These are phyloP conservation scores for Andrena bicolor DNA, from an alignment of 2,888 invertebrate genomes.

Conservation along the genomic window DNA sequence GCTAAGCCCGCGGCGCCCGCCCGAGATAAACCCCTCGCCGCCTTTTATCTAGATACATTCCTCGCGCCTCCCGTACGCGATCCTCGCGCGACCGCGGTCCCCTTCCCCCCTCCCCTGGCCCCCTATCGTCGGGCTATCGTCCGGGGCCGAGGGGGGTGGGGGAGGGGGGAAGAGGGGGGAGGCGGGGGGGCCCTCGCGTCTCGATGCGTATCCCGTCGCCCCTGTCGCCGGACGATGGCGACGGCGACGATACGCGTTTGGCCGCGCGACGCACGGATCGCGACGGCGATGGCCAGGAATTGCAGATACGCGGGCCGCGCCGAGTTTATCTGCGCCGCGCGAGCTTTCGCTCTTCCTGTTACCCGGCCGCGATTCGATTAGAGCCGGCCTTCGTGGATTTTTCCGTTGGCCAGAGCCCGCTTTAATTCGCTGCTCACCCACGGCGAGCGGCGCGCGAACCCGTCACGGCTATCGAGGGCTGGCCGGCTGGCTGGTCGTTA, in stretches of 20 bases:
- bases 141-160: slow-evolving; percentile 28
- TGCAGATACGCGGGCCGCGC: slow-evolving; percentile 48
- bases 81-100: slow-evolving; percentile 49
- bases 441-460: neutral
- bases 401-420: slow-evolving; percentile 42
- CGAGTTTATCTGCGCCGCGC: slow-evolving; percentile 59
- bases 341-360: slow-evolving; percentile 64
- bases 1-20: slow-evolving; percentile 42
- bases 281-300: slow-evolving; percentile 59
- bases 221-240: slow-evolving; percentile 10
- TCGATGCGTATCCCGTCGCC: slow-evolving; percentile 45
- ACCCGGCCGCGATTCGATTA: slow-evolving; percentile 52
- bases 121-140: slow-evolving; percentile 15
- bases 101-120: neutral
- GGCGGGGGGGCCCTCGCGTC: neutral
- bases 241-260: slow-evolving; percentile 36
- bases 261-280: slow-evolving; percentile 43
- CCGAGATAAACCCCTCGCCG: slow-evolving; percentile 59
- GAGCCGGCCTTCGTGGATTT: slow-evolving; percentile 62
- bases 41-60: slow-evolving; percentile 69
- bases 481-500: too few relatives aligned
- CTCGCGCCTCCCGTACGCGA: slow-evolving; percentile 53
- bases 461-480: neutral
- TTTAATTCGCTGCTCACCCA: slow-evolving; percentile 35
- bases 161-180: neutral